Percentiles rank a stretch among this genome's conserved stretches.
Evolutionary conservation across 2,113 vertebrate species (phyloP).

Genomic region (Datnioides undecimradiatus): DNA sequence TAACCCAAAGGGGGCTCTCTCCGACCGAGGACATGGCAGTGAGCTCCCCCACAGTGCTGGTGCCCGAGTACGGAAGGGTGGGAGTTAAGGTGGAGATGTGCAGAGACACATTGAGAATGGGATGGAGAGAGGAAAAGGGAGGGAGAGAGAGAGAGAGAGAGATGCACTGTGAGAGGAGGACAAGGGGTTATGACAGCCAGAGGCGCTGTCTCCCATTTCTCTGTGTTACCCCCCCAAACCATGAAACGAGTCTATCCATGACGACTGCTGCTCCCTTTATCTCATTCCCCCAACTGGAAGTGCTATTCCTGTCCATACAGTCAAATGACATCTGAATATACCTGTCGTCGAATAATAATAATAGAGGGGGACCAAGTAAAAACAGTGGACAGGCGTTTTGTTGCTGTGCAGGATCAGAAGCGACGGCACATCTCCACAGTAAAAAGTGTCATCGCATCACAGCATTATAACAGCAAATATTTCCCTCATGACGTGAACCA

Average conservation of each 20-base stretch:
- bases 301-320: conserved; percentile 42
- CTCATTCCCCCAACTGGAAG: conserved; percentile 59
- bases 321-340: conserved; percentile 49
- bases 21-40: conserved; percentile 71
- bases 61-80: conserved; percentile 59
- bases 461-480: conserved; percentile 8
- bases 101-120: conserved; percentile 60
- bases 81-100: conserved; percentile 61
- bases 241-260: conserved; percentile 69
- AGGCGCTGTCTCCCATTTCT: conserved; percentile 74
- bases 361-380: conserved; percentile 30
- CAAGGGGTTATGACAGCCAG: conserved; percentile 77
- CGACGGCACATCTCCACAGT: conserved; percentile 17
- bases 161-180: conserved; percentile 50
- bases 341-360: conserved; percentile 60
- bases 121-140: conserved; percentile 9
- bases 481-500: conserved; percentile 19
- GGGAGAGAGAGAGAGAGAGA: conserved; percentile 31
- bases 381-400: conserved; percentile 36
- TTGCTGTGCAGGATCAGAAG: conserved; percentile 40
- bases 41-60: conserved; percentile 64
- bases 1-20: conserved; percentile 84
- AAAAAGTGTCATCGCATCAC: conserved; percentile 34
- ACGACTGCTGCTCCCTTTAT: conserved; percentile 59
- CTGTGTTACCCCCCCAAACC: conserved; percentile 61